Conservation (phyloP, 2,113 vertebrate species). For the Mionectes macconnelli region DNA sequence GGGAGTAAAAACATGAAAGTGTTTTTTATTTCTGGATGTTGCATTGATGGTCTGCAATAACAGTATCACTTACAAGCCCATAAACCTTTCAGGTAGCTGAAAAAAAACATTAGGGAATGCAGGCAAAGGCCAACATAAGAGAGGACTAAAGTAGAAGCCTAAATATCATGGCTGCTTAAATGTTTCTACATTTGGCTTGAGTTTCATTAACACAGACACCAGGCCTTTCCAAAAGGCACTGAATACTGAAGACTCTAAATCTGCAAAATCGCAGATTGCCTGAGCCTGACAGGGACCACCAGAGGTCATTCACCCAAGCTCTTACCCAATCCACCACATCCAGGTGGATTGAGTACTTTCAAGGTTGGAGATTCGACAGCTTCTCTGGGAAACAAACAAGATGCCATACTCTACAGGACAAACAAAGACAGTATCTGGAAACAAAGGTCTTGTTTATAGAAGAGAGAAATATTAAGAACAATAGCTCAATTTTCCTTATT, state of each 20-base stretch:
- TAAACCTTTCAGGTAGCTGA: not conserved
- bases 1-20: not conserved
- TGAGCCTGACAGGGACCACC: not conserved
- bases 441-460: not conserved
- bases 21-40: not conserved
- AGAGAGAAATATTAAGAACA: not conserved
- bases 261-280: not conserved
- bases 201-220: not conserved
- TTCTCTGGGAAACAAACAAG: too few relatives aligned
- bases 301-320: not conserved
- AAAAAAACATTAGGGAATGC: not conserved
- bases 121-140: not conserved
- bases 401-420: too few relatives aligned
- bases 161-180: not conserved
- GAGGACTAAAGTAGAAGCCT: not conserved
- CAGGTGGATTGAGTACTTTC: too few relatives aligned
- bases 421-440: not conserved
- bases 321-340: too few relatives aligned
- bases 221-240: not conserved
- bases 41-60: not conserved
- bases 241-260: not conserved
- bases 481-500: not conserved
- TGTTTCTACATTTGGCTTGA: not conserved
- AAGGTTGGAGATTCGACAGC: too few relatives aligned
- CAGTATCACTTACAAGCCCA: not conserved